Percentiles rank a stretch among this genome's conserved stretches.
Evolutionary conservation across 2,113 vertebrate species (phyloP).

Genomic region (Sphaerodactylus townsendi): DNA sequence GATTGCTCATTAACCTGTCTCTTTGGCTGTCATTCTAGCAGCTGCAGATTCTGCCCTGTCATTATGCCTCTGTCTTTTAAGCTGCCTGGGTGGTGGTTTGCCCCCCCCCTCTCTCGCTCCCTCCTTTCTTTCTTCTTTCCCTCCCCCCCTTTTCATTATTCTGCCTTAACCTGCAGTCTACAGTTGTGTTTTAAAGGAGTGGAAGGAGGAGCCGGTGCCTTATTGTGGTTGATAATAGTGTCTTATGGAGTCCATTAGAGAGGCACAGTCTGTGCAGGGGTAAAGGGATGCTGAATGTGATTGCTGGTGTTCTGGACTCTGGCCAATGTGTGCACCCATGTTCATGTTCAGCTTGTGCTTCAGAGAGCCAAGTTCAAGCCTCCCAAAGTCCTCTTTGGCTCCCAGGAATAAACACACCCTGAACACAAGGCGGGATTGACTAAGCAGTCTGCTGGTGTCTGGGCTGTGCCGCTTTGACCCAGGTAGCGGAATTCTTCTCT

Average conservation of each 20-base stretch:
- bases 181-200: neutral
- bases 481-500: no score
- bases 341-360: neutral
- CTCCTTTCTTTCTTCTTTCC: neutral
- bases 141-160: fast-evolving
- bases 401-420: neutral
- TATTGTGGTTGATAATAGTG: neutral
- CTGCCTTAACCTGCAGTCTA: neutral
- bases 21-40: neutral
- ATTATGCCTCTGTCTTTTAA: neutral
- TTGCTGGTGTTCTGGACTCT: neutral
- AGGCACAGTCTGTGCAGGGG: neutral
- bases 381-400: neutral
- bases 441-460: no score
- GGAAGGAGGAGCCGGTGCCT: neutral
- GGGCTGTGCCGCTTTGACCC: neutral
- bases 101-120: neutral
- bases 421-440: neutral
- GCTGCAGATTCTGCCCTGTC: neutral
- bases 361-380: no score
- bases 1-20: slow-evolving; percentile 1
- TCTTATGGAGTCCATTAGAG: slow-evolving; percentile 11
- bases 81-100: neutral
- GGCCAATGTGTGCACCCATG: neutral
- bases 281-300: neutral